phyloP scores from a whole-genome alignment of 2,113 vertebrate genomes.

The Ivindomyrus marchei region DNA sequence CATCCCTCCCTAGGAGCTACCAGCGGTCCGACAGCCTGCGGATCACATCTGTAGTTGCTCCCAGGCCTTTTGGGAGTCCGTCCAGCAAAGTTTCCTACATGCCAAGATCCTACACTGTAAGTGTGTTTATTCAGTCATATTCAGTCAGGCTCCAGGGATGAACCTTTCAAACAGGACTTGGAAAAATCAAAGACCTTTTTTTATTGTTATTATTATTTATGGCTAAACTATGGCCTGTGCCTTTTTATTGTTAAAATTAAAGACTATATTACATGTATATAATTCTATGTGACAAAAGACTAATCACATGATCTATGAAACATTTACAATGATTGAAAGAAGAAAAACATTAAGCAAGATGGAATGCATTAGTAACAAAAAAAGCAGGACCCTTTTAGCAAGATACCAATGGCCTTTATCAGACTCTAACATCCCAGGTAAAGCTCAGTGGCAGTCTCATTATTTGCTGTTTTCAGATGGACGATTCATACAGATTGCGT shows the following conservation, averaged over 20 bases:
- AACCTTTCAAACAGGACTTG: neutral
- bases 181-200: neutral
- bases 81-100: slow-evolving; percentile 70
- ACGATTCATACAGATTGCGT: slow-evolving; percentile 55
- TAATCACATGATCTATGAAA: neutral
- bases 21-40: slow-evolving; percentile 74
- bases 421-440: neutral
- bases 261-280: neutral
- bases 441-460: neutral
- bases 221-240: neutral
- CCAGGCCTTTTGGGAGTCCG: slow-evolving; percentile 79
- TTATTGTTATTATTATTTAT: neutral
- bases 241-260: neutral
- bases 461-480: slow-evolving; percentile 52
- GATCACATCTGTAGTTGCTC: slow-evolving; percentile 79
- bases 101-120: slow-evolving; percentile 74
- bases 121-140: slow-evolving; percentile 34
- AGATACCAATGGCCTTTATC: neutral
- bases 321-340: neutral
- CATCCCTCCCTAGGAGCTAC: slow-evolving; percentile 81
- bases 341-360: neutral
- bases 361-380: neutral
- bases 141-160: too few relatives aligned
- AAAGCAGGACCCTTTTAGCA: neutral
- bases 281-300: neutral